Base-by-base conservation (phyloP, 2,797 vertebrate species). In the Falco biarmicus region DNA sequence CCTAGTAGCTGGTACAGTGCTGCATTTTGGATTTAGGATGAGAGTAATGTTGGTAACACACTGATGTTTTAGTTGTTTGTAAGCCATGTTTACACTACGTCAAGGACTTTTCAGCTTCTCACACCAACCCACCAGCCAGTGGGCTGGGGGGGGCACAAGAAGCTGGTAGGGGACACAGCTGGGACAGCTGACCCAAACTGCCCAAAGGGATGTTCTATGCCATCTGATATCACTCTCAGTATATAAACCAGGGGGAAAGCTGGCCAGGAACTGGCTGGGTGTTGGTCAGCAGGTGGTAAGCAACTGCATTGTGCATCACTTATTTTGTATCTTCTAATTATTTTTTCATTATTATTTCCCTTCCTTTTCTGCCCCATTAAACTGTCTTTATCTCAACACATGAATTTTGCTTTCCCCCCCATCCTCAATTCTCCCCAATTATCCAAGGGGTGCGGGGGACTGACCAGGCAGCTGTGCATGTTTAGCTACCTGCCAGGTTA, bases 271-370 rank as follows among this genome's bases (percentile, higher is more conserved):
- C 21, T 14, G 29, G 50, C 50, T 17, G 17, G 10, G 17, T 29
- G 34, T 20, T 45, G 57, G 29, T 25, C 51, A 50, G 18, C 28
- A 37, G 13, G 9, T 21, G 13, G 17, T 31, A 13, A 71, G n/a
- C 31, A 74, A 74, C 0, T 51, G 18, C 50, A 63, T 0, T 24
- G n/a, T 28, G 32, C 24, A 45, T n/a, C 2, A 56, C 25, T 61
- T 63, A 17, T 13, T 34, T 47, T n/a, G 18, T 14, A 63, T 32
- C 39, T 29, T 74, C 17, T 57, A 57, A 57, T 45, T 28, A 11
- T 69, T 74, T 1, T 10, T 34, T 47, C 34, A 39, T 74, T 74
- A 68, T 39, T 57, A 63, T 6, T 56, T 73, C 48, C 15, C 24
- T 57, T 79, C 32, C 9, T 13, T 31, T 84, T 74, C 18, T 31